Base-by-base conservation (phyloP, 2,113 vertebrate species). In the Rhinopithecus roxellana region DNA sequence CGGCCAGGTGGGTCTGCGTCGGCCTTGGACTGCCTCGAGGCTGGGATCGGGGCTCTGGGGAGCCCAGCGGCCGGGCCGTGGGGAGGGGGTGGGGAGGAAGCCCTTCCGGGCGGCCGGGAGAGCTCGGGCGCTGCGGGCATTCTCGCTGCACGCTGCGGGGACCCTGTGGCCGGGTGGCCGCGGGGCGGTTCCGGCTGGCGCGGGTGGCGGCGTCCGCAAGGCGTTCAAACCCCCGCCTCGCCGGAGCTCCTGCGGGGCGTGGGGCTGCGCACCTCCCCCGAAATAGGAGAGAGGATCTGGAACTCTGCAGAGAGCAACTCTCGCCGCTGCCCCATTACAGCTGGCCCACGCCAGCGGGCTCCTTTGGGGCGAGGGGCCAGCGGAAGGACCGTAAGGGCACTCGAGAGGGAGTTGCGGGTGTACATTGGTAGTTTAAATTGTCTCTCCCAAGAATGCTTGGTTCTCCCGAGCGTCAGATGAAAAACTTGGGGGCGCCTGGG, bases 1-100 rank as follows among this genome's bases (percentile, higher is more conserved):
- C 1, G 2, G 85, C 70, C 97, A 98, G 99, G 99, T 99, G 98
- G 92, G 98, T 98, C 4, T 0, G 45, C 48, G 7, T 48, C 77
- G 92, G 3, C 79, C 70, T 45, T 3, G 18, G 40, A 32, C 11
- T 8, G 10, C 57, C 64, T 45, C 32, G 1, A 17, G 88, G 40
- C 1, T 18, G 40, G 0, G 59, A 32, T 59, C 8, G 0, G 52
- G 43, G 35, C 14, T 40, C 17, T 3, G 3, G 38, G 52, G 35
- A 48, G 7, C 78, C 48, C 6, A 43, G 38, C 22, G 27, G n/a
- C 43, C 8, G 4, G 40, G 89, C n/a, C 0, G 18, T 1, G 69
- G 38, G 72, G 25, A 10, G 38, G n/a, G 45, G 57, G 59, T 2
- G 7, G 70, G 89, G 27, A 77, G 59, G 69, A 35, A 70, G 20